phyloP scores from a whole-genome alignment of 2,888 invertebrate species.

The Acrobasis repandana region DNA sequence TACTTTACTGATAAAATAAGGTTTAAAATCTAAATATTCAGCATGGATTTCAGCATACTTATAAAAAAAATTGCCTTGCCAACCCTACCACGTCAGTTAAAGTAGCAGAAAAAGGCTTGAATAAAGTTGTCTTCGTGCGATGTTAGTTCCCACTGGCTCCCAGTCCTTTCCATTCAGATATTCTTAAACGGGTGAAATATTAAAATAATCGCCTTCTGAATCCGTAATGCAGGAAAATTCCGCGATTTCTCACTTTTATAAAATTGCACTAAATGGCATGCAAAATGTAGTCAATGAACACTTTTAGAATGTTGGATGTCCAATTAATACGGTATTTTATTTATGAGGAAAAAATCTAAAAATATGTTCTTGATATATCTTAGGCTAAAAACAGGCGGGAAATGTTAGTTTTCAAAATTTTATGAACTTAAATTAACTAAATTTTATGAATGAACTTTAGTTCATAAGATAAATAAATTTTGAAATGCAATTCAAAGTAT shows the following conservation, averaged over 20 bases:
- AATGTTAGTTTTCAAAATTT: no score
- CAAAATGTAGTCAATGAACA: neutral
- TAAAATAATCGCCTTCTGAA: constrained; percentile 23
- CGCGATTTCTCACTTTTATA: neutral
- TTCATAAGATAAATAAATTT: no score
- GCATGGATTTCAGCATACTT: no score
- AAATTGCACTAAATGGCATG: neutral
- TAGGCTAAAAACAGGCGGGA: no score
- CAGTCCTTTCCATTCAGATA: constrained; percentile 18
- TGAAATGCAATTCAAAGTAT: no score
- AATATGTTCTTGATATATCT: no score
- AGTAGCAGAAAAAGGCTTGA: constrained; percentile 77
- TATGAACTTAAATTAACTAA: no score
- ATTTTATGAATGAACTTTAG: no score
- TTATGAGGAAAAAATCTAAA: no score
- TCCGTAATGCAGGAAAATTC: constrained; percentile 15
- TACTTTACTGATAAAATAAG: no score
- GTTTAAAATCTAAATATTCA: no score
- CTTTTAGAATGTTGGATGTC: neutral
- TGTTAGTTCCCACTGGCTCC: constrained; percentile 41
- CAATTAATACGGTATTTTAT: no score
- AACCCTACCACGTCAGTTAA: constrained; percentile 61
- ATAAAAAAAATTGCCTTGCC: constrained; percentile 18
- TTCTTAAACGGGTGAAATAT: constrained; percentile 10
- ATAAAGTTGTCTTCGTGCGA: constrained; percentile 77